Base-by-base conservation (phyloP, 2,888 invertebrate species). In the Dysmachus trigonus region DNA sequence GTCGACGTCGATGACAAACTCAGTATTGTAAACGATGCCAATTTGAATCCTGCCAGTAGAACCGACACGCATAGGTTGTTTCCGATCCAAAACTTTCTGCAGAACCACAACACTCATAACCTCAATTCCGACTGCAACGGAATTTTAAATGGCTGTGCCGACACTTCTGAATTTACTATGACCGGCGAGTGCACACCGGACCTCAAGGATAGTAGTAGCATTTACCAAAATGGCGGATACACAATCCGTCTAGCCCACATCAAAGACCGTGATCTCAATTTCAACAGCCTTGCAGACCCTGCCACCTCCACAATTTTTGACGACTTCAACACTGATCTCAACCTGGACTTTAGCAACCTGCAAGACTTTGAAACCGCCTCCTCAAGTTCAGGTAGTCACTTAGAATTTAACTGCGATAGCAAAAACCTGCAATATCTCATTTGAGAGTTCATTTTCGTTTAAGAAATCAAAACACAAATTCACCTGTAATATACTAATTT, bases 21-120 rank as follows among this genome's bases (percentile, higher is more conserved):
- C 22, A 90, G 90, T 82, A 91, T 91, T 88, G 90, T 91, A 18
- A 90, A 91, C 85, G 91, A 91, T 89, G 90, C 91, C 74, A 91
- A 91, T 89, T 87, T 91, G 87, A 91, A 91, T 90, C 90, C 90
- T 87, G 91, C 91, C 87, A 62, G 62, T 89, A 71, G 76, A 72
- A 30, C 85, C 27, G 77, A 86, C 53, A 31, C 15, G 18, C 53
- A 82, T 13, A 62, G 31, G 38, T 81, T 82, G 41, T 82, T 83
- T 8, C 81, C 81, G 33, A 81, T 81, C 31, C 81, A 53, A 35
- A 62, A 83, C 74, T 82, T 73, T 74, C 38, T 73, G 30, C 82
- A 82, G 30, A 82, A 86, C 53, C 86, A 86, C 38, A 74, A 86
- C 47, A 71, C 72, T 22, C 51, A 86, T 76, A 82, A 79, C 33